These are phyloP conservation scores for Halichondria panicea DNA, from an alignment of 37 sponge, comb jelly and placozoan genomes.

Conservation along the genomic window DNA sequence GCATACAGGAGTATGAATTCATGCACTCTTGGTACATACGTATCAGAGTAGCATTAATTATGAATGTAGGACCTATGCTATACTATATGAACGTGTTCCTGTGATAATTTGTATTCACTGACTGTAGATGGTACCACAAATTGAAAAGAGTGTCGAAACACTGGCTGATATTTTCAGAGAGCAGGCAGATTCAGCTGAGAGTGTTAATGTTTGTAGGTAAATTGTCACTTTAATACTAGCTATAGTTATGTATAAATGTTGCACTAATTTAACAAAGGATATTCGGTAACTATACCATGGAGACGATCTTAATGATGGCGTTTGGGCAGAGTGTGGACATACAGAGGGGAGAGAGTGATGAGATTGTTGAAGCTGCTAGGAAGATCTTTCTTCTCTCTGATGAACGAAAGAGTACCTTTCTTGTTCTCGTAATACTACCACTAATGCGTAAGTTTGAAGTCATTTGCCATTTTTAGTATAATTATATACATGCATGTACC, in stretches of 20 bases:
- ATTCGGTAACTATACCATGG: constrained; percentile 28
- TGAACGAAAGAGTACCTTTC: no score
- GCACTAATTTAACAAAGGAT: neutral
- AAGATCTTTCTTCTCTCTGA: no score
- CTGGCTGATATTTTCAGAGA: neutral
- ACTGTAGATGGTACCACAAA: constrained; percentile 1
- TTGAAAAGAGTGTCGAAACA: neutral
- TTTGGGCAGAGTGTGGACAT: constrained; percentile 32
- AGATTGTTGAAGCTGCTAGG: constrained; percentile 16
- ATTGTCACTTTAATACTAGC: neutral
- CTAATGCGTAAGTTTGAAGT: no score
- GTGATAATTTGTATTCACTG: neutral
- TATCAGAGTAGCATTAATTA: neutral
- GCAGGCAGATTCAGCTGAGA: neutral
- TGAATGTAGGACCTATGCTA: neutral
- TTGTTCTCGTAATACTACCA: no score
- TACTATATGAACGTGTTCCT: no score
- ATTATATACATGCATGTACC: no score
- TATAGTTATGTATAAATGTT: neutral
- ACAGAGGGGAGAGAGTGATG: constrained; percentile 15
- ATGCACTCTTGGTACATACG: no score
- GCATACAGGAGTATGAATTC: no score
- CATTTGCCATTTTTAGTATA: no score
- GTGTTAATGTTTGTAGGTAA: neutral
- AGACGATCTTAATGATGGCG: constrained; percentile 42